These are phyloP conservation scores for human (Homo sapiens) DNA, from an alignment of 2,113 vertebrate genomes.

Conservation along the genomic window DNA sequence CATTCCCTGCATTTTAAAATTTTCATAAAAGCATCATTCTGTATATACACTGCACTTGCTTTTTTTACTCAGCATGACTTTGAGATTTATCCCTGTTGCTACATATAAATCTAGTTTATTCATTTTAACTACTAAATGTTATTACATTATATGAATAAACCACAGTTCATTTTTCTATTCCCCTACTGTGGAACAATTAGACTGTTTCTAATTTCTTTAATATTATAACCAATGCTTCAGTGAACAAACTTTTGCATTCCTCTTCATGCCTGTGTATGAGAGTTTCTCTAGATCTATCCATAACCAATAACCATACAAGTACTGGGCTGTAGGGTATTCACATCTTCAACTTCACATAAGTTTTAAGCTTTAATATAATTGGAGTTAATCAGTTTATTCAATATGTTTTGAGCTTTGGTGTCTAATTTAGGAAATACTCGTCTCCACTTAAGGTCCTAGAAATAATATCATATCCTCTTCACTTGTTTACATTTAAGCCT, in stretches of 20 bases:
- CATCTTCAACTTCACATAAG: neutral
- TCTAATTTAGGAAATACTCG: neutral
- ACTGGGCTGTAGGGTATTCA: neutral
- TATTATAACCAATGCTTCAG: neutral
- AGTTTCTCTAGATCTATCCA: neutral
- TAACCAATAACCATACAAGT: neutral
- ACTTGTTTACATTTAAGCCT: neutral
- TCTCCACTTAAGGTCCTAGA: neutral
- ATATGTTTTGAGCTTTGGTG: neutral
- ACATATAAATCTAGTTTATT: neutral
- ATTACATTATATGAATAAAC: neutral
- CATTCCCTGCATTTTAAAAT: neutral
- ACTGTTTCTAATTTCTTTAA: neutral
- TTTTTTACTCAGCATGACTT: neutral
- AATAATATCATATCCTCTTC: neutral
- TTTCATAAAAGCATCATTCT: neutral
- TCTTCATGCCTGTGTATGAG: neutral
- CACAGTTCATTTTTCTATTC: neutral
- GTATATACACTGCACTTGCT: neutral
- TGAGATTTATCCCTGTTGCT: neutral
- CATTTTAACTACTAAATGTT: neutral
- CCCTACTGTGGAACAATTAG: neutral
- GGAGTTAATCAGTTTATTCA: slow-evolving; percentile 5
- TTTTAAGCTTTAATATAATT: neutral
- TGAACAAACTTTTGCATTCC: neutral